A percentile compares a stretch with the other conserved stretches of the same genome.
Evolutionary conservation across 2,113 vertebrate species (phyloP).

Genomic region (Erinaceus europaeus): DNA sequence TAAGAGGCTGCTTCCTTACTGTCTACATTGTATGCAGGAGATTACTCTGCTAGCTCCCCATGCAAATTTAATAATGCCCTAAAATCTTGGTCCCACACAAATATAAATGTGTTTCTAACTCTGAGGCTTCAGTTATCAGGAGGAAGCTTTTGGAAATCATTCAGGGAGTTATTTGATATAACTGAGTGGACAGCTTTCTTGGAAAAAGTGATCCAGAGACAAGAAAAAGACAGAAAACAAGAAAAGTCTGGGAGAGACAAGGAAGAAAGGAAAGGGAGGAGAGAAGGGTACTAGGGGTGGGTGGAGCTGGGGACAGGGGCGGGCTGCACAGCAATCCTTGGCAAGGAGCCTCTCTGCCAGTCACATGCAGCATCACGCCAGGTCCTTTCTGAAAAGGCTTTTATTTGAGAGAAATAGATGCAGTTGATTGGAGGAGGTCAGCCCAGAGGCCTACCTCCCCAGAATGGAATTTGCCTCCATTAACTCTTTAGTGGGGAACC

Average conservation of each 20-base stretch:
- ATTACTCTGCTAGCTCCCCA: slow-evolving; percentile 44
- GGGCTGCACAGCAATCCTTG: neutral
- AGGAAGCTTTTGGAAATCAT: slow-evolving; percentile 61
- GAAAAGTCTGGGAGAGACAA: neutral
- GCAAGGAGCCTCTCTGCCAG: slow-evolving; percentile 63
- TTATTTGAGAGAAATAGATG: slow-evolving; percentile 67
- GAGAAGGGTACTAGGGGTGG: neutral
- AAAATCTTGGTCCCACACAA: slow-evolving; percentile 64
- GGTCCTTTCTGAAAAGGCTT: slow-evolving; percentile 72
- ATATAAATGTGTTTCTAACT: slow-evolving; percentile 46
- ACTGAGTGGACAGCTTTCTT: slow-evolving; percentile 22
- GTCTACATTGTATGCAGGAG: neutral
- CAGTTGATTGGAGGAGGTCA: slow-evolving; percentile 43
- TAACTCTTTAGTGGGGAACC: slow-evolving; percentile 21
- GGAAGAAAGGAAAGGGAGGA: neutral
- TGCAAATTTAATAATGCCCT: slow-evolving; percentile 72
- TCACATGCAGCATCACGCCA: slow-evolving; percentile 65
- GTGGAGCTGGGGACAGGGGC: neutral
- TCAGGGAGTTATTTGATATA: slow-evolving; percentile 63
- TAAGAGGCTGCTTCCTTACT: slow-evolving; percentile 24
- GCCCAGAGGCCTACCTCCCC: neutral
- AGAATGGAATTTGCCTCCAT: neutral
- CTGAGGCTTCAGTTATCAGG: slow-evolving; percentile 46
- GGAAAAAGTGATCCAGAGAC: slow-evolving; percentile 50
- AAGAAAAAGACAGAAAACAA: neutral